These are phyloP conservation scores for Melanotaenia trifasciata DNA, from an alignment of 2,797 vertebrate species.

Conservation along the genomic window DNA sequence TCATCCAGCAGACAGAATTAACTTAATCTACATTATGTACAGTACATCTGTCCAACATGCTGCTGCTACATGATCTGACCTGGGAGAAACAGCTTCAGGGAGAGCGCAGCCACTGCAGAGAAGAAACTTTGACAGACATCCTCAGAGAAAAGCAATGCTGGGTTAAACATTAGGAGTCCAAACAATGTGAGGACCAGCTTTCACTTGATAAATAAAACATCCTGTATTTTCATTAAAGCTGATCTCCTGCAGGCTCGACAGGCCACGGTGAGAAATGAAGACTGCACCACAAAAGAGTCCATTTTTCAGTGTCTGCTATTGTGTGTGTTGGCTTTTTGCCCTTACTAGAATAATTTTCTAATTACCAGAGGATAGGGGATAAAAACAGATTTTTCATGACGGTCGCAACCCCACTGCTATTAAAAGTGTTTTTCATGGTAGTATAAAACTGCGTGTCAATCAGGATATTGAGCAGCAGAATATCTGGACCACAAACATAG, in stretches of 20 bases:
- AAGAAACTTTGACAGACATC: slow-evolving; percentile 5
- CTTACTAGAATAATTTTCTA: slow-evolving; percentile 22
- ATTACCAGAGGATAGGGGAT: slow-evolving; percentile 31
- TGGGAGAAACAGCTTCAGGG: background rate
- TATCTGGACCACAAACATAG: slow-evolving; percentile 15
- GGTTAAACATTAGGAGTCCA: slow-evolving; percentile 46
- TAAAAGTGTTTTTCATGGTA: slow-evolving; percentile 7
- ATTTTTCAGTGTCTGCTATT: slow-evolving; percentile 34
- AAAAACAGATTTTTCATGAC: slow-evolving; percentile 13
- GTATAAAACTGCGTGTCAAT: slow-evolving; percentile 33
- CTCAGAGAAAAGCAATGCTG: slow-evolving; percentile 12
- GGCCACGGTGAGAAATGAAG: slow-evolving; percentile 33
- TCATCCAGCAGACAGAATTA: slow-evolving; percentile 26
- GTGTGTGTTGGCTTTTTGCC: slow-evolving; percentile 15
- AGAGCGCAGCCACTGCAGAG: background rate
- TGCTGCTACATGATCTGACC: slow-evolving; percentile 18
- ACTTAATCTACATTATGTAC: slow-evolving; percentile 6
- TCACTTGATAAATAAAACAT: slow-evolving; percentile 56
- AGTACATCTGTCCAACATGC: slow-evolving; percentile 11
- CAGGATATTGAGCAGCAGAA: slow-evolving; percentile 28
- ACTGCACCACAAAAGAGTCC: background rate
- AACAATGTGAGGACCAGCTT: slow-evolving; percentile 28
- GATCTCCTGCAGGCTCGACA: slow-evolving; percentile 19
- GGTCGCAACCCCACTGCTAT: slow-evolving; percentile 4
- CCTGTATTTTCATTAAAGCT: slow-evolving; percentile 36